These are phyloP conservation scores for Yponomeuta malinellus DNA, from an alignment of 2,888 invertebrate species.

Conservation along the genomic window DNA sequence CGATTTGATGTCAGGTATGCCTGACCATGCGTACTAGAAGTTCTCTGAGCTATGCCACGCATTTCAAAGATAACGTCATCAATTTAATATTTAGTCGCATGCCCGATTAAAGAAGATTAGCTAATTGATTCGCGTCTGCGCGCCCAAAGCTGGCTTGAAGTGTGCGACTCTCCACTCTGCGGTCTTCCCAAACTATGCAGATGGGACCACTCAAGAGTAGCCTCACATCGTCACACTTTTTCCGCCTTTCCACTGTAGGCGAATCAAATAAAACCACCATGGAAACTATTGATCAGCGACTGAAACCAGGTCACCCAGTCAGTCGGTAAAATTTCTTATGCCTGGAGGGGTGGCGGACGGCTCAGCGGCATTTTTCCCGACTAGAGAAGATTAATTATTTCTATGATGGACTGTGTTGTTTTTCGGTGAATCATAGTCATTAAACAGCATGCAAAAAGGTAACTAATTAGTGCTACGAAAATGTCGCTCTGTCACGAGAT, in stretches of 20 bases:
- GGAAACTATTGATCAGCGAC: slow-evolving; percentile 10
- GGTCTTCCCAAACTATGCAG: too few species aligned
- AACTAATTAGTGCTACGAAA: too few species aligned
- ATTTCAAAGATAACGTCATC: background rate
- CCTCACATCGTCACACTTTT: too few species aligned
- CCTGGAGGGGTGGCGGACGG: background rate
- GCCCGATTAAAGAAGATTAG: background rate
- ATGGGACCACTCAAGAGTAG: too few species aligned
- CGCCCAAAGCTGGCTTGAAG: background rate
- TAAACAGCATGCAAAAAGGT: too few species aligned
- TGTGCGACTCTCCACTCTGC: too few species aligned
- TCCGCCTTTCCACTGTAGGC: too few species aligned
- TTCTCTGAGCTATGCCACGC: background rate
- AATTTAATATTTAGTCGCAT: background rate
- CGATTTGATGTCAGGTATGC: too few species aligned
- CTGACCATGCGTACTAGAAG: background rate
- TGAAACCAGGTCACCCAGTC: slow-evolving; percentile 7
- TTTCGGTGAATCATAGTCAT: too few species aligned
- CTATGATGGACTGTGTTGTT: too few species aligned
- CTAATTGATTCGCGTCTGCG: background rate
- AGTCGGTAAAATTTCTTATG: slow-evolving; percentile 1
- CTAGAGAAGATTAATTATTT: too few species aligned
- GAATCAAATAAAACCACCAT: background rate
- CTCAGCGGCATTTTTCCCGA: background rate
- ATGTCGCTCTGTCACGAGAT: too few species aligned